Conservation (phyloP, 2,113 vertebrate genomes). For the Ictalurus furcatus region DNA sequence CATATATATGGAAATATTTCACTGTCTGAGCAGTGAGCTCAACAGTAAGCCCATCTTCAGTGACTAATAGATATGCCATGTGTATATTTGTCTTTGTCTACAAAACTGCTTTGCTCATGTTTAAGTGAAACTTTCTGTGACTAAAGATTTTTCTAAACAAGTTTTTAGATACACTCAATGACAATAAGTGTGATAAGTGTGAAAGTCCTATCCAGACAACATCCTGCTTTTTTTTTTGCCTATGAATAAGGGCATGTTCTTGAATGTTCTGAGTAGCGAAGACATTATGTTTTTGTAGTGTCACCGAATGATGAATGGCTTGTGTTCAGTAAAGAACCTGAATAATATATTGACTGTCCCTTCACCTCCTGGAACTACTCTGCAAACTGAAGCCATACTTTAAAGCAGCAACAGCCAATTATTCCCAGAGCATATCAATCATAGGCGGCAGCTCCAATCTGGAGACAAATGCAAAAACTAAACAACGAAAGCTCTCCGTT, state of each 20-base stretch:
- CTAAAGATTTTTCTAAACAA: not conserved
- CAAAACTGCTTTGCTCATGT: not conserved
- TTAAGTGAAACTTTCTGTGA: not conserved
- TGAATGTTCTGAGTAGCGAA: not conserved
- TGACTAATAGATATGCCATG: constrained; percentile 12
- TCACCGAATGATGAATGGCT: constrained; percentile 46
- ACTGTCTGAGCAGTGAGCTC: constrained; percentile 33
- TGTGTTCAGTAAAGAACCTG: constrained; percentile 27
- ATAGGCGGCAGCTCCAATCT: constrained; percentile 8
- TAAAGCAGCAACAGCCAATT: constrained; percentile 20
- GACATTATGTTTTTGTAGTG: constrained; percentile 14
- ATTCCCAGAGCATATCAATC: constrained; percentile 34
- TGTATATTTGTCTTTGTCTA: constrained; percentile 15
- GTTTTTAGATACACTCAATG: not conserved
- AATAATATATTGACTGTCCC: constrained; percentile 25
- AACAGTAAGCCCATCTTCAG: not conserved
- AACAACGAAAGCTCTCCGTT: not conserved
- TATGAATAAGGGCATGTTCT: constrained; percentile 1
- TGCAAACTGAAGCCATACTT: not conserved
- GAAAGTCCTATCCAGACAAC: not conserved
- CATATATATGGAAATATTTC: constrained; percentile 12
- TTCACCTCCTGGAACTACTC: constrained; percentile 1
- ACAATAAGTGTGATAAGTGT: not conserved
- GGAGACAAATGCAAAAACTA: constrained; percentile 20
- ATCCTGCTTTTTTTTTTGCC: not conserved